Evolutionary conservation across 2,797 vertebrate species (phyloP).

Genomic region (Okamejei kenojei): DNA sequence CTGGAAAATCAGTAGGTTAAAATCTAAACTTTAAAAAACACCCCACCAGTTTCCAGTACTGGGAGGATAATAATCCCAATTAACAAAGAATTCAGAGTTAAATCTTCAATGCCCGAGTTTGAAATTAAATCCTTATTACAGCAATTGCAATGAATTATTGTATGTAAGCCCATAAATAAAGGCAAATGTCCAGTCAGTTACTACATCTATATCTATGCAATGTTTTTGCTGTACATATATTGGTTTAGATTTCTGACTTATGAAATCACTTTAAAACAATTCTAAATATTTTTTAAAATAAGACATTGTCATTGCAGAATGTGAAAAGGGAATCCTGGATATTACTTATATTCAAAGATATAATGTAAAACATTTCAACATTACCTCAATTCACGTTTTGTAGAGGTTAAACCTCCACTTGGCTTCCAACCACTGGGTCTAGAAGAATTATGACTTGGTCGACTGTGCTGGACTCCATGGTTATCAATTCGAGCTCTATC

Average conservation of each 20-base stretch:
- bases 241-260: too few species aligned
- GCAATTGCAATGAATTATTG: neutral
- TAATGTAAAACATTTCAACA: neutral
- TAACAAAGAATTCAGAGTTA: neutral
- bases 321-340: neutral
- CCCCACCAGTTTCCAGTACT: neutral
- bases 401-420: slow-evolving; percentile 65
- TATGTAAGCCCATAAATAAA: neutral
- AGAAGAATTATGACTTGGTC: slow-evolving; percentile 62
- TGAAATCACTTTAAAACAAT: neutral
- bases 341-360: neutral
- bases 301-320: neutral
- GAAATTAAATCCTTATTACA: neutral
- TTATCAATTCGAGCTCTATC: slow-evolving; percentile 48
- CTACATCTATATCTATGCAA: neutral
- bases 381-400: slow-evolving; percentile 84
- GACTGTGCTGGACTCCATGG: slow-evolving; percentile 66
- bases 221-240: neutral
- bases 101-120: neutral
- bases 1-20: neutral
- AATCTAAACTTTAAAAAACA: neutral
- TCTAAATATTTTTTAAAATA: neutral
- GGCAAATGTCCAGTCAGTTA: neutral
- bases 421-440: slow-evolving; percentile 74
- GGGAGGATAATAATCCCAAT: neutral